These are phyloP conservation scores for Epistrophe eligans DNA, from an alignment of 2,888 invertebrate genomes.

Conservation along the genomic window DNA sequence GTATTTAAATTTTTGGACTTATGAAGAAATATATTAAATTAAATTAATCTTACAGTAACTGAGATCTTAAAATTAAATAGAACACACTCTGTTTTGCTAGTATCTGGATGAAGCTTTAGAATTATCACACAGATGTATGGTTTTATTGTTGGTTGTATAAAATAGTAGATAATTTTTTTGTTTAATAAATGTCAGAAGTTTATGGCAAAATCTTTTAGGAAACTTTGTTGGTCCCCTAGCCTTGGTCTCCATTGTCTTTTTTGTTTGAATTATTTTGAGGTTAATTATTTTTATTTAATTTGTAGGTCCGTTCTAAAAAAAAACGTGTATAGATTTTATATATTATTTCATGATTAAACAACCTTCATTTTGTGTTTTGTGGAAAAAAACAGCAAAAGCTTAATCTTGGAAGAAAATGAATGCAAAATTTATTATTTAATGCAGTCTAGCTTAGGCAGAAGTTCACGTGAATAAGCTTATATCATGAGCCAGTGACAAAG, in stretches of 20 bases:
- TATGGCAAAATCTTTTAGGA: not conserved
- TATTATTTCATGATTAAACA: not conserved
- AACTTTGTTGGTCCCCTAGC: not conserved
- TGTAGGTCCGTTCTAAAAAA: not conserved
- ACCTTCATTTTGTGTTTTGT: no score
- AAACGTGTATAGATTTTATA: not conserved
- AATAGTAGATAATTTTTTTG: not conserved
- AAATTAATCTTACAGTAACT: conserved; percentile 41
- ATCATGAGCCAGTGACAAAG: not conserved
- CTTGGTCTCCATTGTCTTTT: not conserved
- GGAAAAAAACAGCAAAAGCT: not conserved
- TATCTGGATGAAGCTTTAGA: conserved; percentile 19
- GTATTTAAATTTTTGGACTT: conserved; percentile 5
- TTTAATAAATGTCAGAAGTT: not conserved
- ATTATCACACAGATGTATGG: conserved; percentile 6
- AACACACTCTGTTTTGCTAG: conserved; percentile 45
- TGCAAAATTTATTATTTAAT: not conserved
- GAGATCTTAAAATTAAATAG: conserved; percentile 40
- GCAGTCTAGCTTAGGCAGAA: not conserved
- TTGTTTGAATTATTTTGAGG: not conserved
- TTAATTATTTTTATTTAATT: not conserved
- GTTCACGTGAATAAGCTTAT: not conserved
- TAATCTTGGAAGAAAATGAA: not conserved
- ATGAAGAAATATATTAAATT: not conserved
- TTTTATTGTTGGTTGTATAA: not conserved